These are phyloP conservation scores for Chironex yamaguchii DNA, from an alignment of 30 jellyfish, hydroid and myxozoan genomes.

Conservation along the genomic window DNA sequence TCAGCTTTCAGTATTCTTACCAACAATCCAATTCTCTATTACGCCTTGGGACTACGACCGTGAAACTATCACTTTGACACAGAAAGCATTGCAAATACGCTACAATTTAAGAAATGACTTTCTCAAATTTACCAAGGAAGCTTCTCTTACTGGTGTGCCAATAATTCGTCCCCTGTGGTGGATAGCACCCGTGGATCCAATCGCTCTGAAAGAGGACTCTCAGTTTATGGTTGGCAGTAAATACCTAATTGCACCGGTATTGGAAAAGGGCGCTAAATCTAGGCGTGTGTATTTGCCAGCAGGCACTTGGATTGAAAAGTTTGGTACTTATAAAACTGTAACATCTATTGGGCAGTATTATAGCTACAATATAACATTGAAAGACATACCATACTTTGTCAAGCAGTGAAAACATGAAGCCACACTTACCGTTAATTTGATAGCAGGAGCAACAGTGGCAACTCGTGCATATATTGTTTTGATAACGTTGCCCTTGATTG, in stretches of 20 bases:
- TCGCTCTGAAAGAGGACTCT: slow-evolving; percentile 56
- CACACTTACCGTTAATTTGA: no score
- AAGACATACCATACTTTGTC: slow-evolving; percentile 72
- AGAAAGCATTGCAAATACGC: slow-evolving; percentile 68
- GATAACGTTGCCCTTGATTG: no score
- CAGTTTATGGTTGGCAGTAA: slow-evolving; percentile 82
- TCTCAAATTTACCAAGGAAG: slow-evolving; percentile 59
- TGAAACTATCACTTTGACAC: slow-evolving; percentile 65
- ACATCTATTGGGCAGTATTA: slow-evolving; percentile 56
- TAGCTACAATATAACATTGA: slow-evolving; percentile 52
- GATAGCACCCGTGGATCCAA: slow-evolving; percentile 79
- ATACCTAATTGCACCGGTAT: slow-evolving; percentile 87
- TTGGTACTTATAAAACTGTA: slow-evolving; percentile 40
- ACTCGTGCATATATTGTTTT: no score
- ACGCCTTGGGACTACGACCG: slow-evolving; percentile 96
- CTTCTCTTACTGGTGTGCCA: slow-evolving; percentile 70
- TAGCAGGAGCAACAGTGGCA: no score
- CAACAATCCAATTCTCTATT: slow-evolving; percentile 90
- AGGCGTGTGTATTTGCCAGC: slow-evolving; percentile 61
- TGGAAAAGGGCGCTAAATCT: slow-evolving; percentile 64
- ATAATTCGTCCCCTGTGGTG: slow-evolving; percentile 96
- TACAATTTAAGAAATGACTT: slow-evolving; percentile 51
- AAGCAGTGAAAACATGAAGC: no score
- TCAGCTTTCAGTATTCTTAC: slow-evolving; percentile 85
- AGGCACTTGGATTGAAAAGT: slow-evolving; percentile 91